Evolutionary conservation across 2,113 vertebrate genomes (phyloP).

Genomic region (Muntiacus reevesi): DNA sequence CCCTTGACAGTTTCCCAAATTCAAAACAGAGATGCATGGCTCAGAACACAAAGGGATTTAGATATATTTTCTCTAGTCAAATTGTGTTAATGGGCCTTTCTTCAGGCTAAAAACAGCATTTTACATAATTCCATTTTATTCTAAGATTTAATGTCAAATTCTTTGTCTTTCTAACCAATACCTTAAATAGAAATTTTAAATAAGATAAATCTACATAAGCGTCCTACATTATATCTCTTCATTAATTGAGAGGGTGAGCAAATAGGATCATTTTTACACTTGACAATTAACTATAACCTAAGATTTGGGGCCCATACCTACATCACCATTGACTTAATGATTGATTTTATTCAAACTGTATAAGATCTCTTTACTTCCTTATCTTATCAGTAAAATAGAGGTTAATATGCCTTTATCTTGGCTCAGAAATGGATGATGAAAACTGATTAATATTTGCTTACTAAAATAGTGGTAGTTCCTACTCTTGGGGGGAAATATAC

Average conservation of each 20-base stretch:
- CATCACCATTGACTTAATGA: not conserved
- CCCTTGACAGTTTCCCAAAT: not conserved
- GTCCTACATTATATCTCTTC: not conserved
- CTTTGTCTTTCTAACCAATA: slow-evolving; percentile 30
- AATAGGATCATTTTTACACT: not conserved
- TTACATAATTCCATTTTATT: not conserved
- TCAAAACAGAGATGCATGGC: not conserved
- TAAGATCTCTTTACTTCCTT: not conserved
- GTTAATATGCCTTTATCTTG: not conserved
- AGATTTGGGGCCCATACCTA: not conserved
- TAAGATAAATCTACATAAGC: not conserved
- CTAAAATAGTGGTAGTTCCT: not conserved
- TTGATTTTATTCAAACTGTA: not conserved
- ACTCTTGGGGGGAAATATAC: not conserved
- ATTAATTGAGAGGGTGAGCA: not conserved
- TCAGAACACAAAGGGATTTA: not conserved
- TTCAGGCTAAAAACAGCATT: slow-evolving; percentile 19
- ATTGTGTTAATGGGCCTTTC: not conserved
- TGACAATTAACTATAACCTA: not conserved
- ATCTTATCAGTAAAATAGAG: not conserved
- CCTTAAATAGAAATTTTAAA: not conserved
- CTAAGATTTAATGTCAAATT: not conserved
- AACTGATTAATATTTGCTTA: not conserved
- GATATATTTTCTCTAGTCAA: not conserved
- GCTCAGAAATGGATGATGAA: not conserved